Percentiles rank a stretch among this genome's conserved stretches.
Conservation (phyloP, 92 coral and sea anemone genomes). For the Epizoanthus fatuus region DNA sequence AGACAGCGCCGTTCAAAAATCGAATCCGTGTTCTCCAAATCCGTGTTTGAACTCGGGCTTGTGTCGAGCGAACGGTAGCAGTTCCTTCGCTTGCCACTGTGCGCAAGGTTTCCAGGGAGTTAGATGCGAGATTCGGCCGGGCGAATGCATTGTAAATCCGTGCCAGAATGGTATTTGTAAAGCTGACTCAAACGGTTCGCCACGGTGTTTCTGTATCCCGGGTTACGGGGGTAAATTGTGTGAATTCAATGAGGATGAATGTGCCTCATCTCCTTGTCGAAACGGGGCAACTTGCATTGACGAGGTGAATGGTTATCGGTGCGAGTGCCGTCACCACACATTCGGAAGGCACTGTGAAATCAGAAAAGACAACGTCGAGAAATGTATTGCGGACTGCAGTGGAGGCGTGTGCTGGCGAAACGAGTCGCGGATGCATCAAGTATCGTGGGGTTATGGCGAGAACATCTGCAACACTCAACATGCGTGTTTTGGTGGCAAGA, state of each 20-base stretch:
- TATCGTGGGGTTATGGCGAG: conserved; percentile 94
- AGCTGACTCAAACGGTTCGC: conserved; percentile 67
- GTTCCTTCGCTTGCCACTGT: conserved; percentile 84
- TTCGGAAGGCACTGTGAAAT: conserved; percentile 95
- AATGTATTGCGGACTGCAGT: conserved; percentile 80
- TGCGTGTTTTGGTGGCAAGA: conserved; percentile 90
- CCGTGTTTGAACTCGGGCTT: conserved; percentile 94
- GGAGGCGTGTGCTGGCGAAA: conserved; percentile 95
- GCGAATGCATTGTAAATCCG: conserved; percentile 76
- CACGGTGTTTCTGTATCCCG: conserved; percentile 83
- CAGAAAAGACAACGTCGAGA: conserved; percentile 70
- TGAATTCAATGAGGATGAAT: conserved; percentile 90
- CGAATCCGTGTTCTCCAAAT: conserved; percentile 84
- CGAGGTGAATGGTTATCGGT: conserved; percentile 88
- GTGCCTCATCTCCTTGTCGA: conserved; percentile 93
- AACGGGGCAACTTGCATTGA: conserved; percentile 94
- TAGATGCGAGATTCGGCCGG: conserved; percentile 75
- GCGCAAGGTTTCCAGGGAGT: conserved; percentile 81
- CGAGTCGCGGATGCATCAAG: conserved; percentile 51
- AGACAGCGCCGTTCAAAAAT: conserved; percentile 23
- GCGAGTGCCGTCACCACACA: conserved; percentile 81
- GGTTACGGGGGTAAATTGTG: conserved; percentile 91
- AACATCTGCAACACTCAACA: conserved; percentile 90
- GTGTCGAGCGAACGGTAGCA: conserved; percentile 78
- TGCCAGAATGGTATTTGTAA: conserved; percentile 87